These are phyloP conservation scores for Paramormyrops hopkinsi DNA, from an alignment of 2,797 vertebrate species.

Conservation along the genomic window DNA sequence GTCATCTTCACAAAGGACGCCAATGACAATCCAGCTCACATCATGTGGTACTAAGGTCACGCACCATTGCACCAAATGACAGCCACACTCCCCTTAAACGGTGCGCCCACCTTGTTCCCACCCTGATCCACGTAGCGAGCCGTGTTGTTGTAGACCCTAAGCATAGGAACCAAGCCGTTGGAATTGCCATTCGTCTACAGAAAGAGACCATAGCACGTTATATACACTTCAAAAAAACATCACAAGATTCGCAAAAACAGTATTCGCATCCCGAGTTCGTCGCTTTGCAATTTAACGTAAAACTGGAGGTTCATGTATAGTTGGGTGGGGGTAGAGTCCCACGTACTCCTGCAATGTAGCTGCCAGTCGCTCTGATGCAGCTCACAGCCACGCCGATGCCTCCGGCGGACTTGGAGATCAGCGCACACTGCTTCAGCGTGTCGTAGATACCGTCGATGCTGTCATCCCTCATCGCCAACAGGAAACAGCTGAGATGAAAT, in stretches of 20 bases:
- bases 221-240: background rate
- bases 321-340: background rate
- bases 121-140: conserved; percentile 96
- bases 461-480: conserved; percentile 94
- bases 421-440: conserved; percentile 89
- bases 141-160: conserved; percentile 96
- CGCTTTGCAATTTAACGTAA: background rate
- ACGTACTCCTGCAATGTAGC: conserved; percentile 91
- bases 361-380: conserved; percentile 90
- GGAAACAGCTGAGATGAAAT: conserved; percentile 70
- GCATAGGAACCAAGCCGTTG: conserved; percentile 93
- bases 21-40: background rate
- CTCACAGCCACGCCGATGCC: conserved; percentile 92
- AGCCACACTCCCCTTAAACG: background rate
- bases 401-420: conserved; percentile 94
- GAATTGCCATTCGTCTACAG: conserved; percentile 90
- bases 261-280: background rate
- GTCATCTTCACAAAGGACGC: conserved; percentile 1
- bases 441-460: conserved; percentile 97
- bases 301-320: background rate
- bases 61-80: background rate
- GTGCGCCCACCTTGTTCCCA: conserved; percentile 79
- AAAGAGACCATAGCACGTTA: background rate
- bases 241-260: background rate
- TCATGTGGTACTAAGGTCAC: background rate